phyloP scores from a whole-genome alignment of 2,113 vertebrate species.

The Syngnathus scovelli region DNA sequence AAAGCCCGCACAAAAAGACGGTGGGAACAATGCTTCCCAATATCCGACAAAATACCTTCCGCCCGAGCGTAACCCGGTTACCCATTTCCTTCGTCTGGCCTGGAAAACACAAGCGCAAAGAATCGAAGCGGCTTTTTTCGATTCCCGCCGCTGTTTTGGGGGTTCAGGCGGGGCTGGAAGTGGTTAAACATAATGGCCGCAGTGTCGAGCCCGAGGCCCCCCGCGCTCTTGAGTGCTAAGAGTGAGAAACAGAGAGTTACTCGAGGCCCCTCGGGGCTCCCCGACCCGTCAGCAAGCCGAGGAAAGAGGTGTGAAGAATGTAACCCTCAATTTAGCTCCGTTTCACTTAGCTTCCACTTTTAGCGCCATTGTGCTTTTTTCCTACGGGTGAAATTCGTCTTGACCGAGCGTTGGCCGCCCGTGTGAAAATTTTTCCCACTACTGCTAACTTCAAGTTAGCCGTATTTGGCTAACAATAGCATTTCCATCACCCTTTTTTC shows the following conservation, averaged over 20 bases:
- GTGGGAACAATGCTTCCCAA: slow-evolving; percentile 43
- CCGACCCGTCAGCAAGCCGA: slow-evolving; percentile 26
- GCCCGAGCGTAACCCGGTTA: slow-evolving; percentile 27
- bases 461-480: background rate
- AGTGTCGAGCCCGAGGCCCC: slow-evolving; percentile 43
- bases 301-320: slow-evolving; percentile 35
- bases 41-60: slow-evolving; percentile 31
- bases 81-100: slow-evolving; percentile 42
- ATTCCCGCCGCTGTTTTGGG: slow-evolving; percentile 35
- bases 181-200: slow-evolving; percentile 57
- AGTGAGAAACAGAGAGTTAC: slow-evolving; percentile 28
- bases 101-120: slow-evolving; percentile 32
- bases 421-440: too few relatives aligned
- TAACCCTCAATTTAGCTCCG: slow-evolving; percentile 17
- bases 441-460: background rate
- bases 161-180: slow-evolving; percentile 51
- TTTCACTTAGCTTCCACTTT: slow-evolving; percentile 8
- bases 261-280: slow-evolving; percentile 17
- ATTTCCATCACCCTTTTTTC: background rate
- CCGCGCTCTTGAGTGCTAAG: slow-evolving; percentile 15
- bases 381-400: background rate
- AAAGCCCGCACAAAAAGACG: slow-evolving; percentile 40
- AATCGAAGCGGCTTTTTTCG: slow-evolving; percentile 38
- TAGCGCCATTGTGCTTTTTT: background rate
- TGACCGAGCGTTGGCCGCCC: background rate